Conservation (phyloP, 1,140 invertebrate species). For the Formica exsecta region DNA sequence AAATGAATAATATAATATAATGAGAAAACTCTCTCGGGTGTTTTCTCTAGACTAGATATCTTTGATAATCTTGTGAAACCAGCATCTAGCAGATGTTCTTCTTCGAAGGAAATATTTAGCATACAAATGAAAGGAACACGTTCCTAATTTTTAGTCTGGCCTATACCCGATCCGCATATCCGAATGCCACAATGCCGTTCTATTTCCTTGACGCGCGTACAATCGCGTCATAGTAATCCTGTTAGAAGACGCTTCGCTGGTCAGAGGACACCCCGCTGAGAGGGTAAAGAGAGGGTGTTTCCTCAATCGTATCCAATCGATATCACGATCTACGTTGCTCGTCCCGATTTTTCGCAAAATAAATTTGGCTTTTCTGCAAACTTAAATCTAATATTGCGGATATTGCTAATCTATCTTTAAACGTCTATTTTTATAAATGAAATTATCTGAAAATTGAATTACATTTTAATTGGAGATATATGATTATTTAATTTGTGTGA, state of each 20-base stretch:
- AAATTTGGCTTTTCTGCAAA: slow-evolving; percentile 44
- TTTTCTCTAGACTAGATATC: neutral
- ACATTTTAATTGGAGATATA: neutral
- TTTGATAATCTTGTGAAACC: slow-evolving; percentile 6
- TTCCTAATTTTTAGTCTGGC: slow-evolving; percentile 81
- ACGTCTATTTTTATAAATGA: slow-evolving; percentile 19
- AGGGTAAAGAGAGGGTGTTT: slow-evolving; percentile 68
- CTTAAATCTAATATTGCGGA: neutral
- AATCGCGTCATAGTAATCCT: slow-evolving; percentile 85
- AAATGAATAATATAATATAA: neutral
- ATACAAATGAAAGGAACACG: slow-evolving; percentile 75
- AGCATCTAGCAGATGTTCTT: slow-evolving; percentile 61
- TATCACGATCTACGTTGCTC: slow-evolving; percentile 62
- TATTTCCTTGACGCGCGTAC: slow-evolving; percentile 85
- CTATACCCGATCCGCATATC: slow-evolving; percentile 75
- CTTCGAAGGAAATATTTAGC: slow-evolving; percentile 73
- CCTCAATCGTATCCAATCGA: slow-evolving; percentile 65
- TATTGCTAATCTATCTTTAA: neutral
- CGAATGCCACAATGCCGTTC: slow-evolving; percentile 80
- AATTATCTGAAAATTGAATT: slow-evolving; percentile 5
- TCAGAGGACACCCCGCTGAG: slow-evolving; percentile 78
- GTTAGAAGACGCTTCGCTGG: slow-evolving; percentile 83
- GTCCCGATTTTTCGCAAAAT: slow-evolving; percentile 71
- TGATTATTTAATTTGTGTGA: neutral
- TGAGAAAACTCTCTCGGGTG: neutral